Base-by-base conservation (phyloP, 2,113 vertebrate species). In the Melanotaenia duboulayi region DNA sequence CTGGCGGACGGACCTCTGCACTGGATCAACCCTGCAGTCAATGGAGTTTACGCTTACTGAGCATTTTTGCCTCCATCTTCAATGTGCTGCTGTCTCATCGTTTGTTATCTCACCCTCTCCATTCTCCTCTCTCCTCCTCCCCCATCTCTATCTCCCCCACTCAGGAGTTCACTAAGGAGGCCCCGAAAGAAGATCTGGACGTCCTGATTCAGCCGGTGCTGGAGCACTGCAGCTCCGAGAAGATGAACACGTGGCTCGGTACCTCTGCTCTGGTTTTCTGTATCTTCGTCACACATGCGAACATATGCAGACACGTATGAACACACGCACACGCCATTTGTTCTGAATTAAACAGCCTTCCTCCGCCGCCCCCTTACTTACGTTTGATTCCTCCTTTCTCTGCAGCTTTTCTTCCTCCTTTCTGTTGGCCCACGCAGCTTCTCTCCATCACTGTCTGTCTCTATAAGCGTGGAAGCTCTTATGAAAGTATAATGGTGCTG, bases 221-320 rank as follows among this genome's bases (percentile, higher is more conserved):
- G 75, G 96, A 98, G 81, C 97, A 98, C 74, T 98, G 97, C 93
- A 98, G 94, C 92, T 98, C 96, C 2, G 94, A 94, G 90, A 97
- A 97, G 94, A 97, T 98, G 96, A 97, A 97, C 87, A 98, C 96
- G 0, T 98, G 97, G 97, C 95, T 98, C 2, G 97, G 96, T 98
- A 88, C 55, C 71, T 62, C 73, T 65, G 39, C 63, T 80, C 46
- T 69, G n/a, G 23, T 64, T 84, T 64, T 55, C 16, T 66, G 61
- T 76, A 10, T 65, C 50, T 65, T 35, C 58, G 57, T 80, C 79
- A 54, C 69, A 73, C 62, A 42, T 42, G 14, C 3, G 37, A 28
- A 61, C 74, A 59, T 20, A 71, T 58, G 60, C 28, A 40, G 10
- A 66, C 65, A 73, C 65, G 69, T 25, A 42, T 42, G 40, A 42